A percentile compares a stretch with the other conserved stretches of the same genome.
These are phyloP conservation scores for Nomia melanderi DNA, from an alignment of 1,140 invertebrate species.

Conservation along the genomic window DNA sequence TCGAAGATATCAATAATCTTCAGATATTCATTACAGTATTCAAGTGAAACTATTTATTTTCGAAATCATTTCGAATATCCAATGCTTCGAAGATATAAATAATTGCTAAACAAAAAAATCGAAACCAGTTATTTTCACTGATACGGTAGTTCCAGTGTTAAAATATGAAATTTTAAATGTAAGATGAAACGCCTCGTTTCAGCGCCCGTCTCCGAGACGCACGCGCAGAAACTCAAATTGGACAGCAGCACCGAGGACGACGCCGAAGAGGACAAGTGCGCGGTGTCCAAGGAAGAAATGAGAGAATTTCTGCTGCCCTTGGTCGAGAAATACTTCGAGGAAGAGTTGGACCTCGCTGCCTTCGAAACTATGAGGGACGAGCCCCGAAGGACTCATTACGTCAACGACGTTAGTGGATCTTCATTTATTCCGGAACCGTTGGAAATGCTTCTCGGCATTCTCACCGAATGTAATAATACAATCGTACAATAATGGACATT, in stretches of 20 bases:
- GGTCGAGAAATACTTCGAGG: conserved; percentile 15
- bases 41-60: no score
- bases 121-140: no score
- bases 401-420: conserved; percentile 56
- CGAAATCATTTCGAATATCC: no score
- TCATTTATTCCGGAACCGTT: neutral
- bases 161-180: no score
- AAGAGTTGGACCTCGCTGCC: conserved; percentile 49
- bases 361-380: conserved; percentile 25
- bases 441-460: no score
- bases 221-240: neutral
- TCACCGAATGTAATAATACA: neutral
- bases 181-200: no score
- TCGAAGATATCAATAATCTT: no score
- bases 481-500: no score
- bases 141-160: no score
- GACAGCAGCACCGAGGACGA: no score
- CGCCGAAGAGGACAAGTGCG: neutral
- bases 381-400: conserved; percentile 7
- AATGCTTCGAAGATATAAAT: no score
- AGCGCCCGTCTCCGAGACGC: conserved; percentile 21
- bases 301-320: conserved; percentile 22
- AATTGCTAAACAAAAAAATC: neutral
- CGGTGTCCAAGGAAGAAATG: neutral
- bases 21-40: no score